These are phyloP conservation scores for Mus caroli DNA, from an alignment of 2,797 vertebrate genomes.

Conservation along the genomic window DNA sequence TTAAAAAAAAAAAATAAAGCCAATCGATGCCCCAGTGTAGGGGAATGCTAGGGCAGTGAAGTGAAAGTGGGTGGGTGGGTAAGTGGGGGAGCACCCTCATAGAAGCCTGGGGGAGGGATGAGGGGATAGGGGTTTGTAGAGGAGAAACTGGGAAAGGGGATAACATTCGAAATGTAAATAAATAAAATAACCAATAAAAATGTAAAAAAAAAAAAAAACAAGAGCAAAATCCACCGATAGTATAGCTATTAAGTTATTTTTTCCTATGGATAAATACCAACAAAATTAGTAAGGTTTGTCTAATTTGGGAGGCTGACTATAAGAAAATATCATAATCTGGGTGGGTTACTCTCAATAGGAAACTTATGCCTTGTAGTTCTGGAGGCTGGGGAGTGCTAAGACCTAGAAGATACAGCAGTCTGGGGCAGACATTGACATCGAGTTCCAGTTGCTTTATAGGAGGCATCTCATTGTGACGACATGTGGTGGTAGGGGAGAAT, in stretches of 20 bases:
- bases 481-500: background rate
- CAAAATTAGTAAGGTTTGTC: conserved; percentile 9
- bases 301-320: background rate
- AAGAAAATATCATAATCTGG: conserved; percentile 5
- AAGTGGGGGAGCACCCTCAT: too few species aligned
- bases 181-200: too few species aligned
- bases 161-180: too few species aligned
- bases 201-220: background rate
- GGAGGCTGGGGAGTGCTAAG: background rate
- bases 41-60: too few species aligned
- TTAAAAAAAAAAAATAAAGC: background rate
- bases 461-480: background rate
- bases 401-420: background rate
- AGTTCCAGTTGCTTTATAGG: background rate
- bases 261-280: conserved; percentile 45
- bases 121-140: too few species aligned
- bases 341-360: background rate
- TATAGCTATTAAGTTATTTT: conserved; percentile 16
- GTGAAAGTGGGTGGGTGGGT: too few species aligned
- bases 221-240: background rate
- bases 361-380: conserved; percentile 1
- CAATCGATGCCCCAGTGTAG: too few species aligned
- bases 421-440: background rate
- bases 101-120: too few species aligned
- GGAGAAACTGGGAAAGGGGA: too few species aligned